Percentiles rank a stretch among this genome's conserved stretches.
Evolutionary conservation across 2,797 vertebrate species (phyloP).

Genomic region (Florisuga fusca): DNA sequence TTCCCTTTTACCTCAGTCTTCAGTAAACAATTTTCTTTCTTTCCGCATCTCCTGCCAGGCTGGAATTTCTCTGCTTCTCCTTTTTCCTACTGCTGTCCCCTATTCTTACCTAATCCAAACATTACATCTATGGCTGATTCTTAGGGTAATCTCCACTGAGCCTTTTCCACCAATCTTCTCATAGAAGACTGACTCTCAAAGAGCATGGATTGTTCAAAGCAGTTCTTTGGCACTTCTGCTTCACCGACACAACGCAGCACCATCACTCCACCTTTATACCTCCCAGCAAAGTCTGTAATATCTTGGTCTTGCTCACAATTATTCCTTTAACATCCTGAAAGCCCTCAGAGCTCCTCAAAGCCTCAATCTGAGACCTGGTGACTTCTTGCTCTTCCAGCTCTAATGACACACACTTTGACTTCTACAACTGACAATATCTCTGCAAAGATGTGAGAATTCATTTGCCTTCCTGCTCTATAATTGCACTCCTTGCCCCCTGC

Average conservation of each 20-base stretch:
- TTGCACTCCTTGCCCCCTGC: not conserved
- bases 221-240: conserved; percentile 17
- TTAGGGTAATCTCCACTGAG: not conserved
- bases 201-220: not conserved
- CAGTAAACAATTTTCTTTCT: not conserved
- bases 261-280: conserved; percentile 22
- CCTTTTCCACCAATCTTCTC: not conserved
- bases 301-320: not conserved
- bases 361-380: not conserved
- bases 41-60: not conserved
- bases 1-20: not conserved
- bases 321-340: conserved; percentile 1
- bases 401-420: fast-evolving
- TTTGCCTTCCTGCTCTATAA: not conserved
- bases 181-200: not conserved
- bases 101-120: not conserved
- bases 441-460: not conserved
- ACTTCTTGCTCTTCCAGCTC: not conserved
- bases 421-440: not conserved
- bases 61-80: not conserved
- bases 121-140: not conserved
- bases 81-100: not conserved
- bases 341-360: not conserved
- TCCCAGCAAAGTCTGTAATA: conserved; percentile 17
- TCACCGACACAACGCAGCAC: not conserved